Percentiles rank a stretch among this genome's conserved stretches.
Evolutionary conservation across 2,113 vertebrate species (phyloP).

Genomic region (Burhinus bistriatus): DNA sequence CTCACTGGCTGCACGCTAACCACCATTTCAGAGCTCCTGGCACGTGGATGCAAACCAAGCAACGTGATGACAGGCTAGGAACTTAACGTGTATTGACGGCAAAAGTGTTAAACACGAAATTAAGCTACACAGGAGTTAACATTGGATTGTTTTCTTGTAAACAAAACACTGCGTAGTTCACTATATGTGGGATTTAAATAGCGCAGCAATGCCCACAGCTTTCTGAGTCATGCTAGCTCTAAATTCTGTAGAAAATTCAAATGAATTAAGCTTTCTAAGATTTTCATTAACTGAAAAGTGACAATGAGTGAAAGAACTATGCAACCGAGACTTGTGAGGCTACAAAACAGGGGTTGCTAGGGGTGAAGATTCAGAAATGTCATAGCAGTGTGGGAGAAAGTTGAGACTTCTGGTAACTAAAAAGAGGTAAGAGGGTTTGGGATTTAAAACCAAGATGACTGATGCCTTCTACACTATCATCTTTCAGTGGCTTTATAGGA

Average conservation of each 20-base stretch:
- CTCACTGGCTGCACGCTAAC: neutral
- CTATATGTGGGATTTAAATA: constrained; percentile 6
- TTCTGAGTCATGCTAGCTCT: constrained; percentile 28
- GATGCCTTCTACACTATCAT: neutral
- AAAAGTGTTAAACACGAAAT: neutral
- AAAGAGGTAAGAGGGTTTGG: neutral
- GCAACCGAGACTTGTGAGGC: neutral
- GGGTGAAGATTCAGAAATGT: constrained; percentile 21
- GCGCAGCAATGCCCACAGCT: constrained; percentile 1
- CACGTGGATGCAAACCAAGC: neutral
- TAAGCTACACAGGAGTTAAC: neutral
- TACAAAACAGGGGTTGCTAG: constrained; percentile 4
- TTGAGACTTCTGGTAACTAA: neutral
- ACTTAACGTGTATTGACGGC: neutral
- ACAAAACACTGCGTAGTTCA: neutral
- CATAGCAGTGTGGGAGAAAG: constrained; percentile 3
- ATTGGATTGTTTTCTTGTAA: neutral
- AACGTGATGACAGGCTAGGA: neutral
- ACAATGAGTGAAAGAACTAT: constrained; percentile 47
- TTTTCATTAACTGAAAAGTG: constrained; percentile 51
- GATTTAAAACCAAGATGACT: neutral
- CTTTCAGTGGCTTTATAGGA: neutral
- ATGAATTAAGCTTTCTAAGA: constrained; percentile 54
- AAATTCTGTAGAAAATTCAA: constrained; percentile 16
- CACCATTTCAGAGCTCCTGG: neutral